Conservation (phyloP, 2,888 invertebrate species). For the Mesoligia furuncula region DNA sequence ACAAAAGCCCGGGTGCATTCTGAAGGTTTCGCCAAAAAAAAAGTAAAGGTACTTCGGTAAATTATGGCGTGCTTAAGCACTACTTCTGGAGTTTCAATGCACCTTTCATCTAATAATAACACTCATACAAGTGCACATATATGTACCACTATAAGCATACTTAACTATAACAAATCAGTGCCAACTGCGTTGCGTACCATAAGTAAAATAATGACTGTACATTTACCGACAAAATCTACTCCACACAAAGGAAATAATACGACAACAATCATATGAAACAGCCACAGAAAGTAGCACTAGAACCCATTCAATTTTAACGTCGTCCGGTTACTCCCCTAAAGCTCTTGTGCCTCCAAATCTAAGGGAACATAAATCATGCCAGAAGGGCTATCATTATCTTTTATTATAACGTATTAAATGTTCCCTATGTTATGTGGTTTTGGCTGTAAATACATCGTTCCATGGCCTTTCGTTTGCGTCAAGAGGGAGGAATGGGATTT, state of each 20-base stretch:
- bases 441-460: constrained; percentile 41
- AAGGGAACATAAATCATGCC: constrained; percentile 52
- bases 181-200: neutral
- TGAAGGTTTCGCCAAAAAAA: too few species aligned
- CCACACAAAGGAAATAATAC: constrained; percentile 27
- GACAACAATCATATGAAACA: constrained; percentile 34
- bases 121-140: neutral
- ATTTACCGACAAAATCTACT: neutral
- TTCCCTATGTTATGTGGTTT: constrained; percentile 42
- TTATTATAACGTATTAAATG: constrained; percentile 61
- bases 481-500: constrained; percentile 31
- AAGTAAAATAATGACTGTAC: neutral
- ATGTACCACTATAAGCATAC: neutral
- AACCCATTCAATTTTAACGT: constrained; percentile 59
- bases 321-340: constrained; percentile 50
- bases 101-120: neutral
- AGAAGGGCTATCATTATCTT: constrained; percentile 61
- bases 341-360: constrained; percentile 59
- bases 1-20: too few species aligned
- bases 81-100: neutral
- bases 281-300: constrained; percentile 30
- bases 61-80: too few species aligned
- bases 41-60: too few species aligned
- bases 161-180: neutral
- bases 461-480: constrained; percentile 28